Evolutionary conservation across 2,888 invertebrate genomes (phyloP).

Genomic region (Thymelicus sylvestris): DNA sequence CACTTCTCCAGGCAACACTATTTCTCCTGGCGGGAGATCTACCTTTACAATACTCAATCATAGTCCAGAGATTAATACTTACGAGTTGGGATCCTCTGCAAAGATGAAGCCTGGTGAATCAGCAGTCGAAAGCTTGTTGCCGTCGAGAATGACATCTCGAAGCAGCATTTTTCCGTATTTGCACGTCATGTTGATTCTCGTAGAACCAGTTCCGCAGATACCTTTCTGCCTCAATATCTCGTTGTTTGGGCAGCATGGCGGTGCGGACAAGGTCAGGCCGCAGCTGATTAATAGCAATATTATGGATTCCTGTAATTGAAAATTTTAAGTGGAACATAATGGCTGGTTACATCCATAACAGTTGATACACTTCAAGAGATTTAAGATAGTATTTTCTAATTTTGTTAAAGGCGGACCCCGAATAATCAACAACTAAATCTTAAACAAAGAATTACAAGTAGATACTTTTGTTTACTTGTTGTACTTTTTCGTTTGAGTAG

Average conservation of each 20-base stretch:
- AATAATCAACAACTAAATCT: no score
- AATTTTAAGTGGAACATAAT: neutral
- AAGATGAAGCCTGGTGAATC: slow-evolving; percentile 67
- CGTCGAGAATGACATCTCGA: slow-evolving; percentile 61
- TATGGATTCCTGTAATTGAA: slow-evolving; percentile 58
- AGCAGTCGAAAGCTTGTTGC: slow-evolving; percentile 65
- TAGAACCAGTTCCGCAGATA: slow-evolving; percentile 51
- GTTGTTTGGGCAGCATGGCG: slow-evolving; percentile 64
- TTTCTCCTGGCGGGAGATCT: no score
- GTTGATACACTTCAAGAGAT: no score
- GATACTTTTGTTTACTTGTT: no score
- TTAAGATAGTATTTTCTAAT: no score
- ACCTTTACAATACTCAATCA: no score
- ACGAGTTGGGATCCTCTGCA: slow-evolving; percentile 68
- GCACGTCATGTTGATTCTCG: slow-evolving; percentile 58
- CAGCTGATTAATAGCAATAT: slow-evolving; percentile 56
- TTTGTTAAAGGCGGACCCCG: no score
- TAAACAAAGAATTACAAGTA: no score
- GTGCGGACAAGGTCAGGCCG: slow-evolving; percentile 49
- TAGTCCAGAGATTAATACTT: slow-evolving; percentile 41
- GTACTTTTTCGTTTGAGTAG: no score
- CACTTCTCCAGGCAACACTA: no score
- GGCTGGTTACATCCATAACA: no score
- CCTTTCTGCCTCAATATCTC: slow-evolving; percentile 55
- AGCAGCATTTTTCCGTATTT: slow-evolving; percentile 65